phyloP scores from a whole-genome alignment of 2,888 invertebrate genomes.

The Ceriagrion tenellum region DNA sequence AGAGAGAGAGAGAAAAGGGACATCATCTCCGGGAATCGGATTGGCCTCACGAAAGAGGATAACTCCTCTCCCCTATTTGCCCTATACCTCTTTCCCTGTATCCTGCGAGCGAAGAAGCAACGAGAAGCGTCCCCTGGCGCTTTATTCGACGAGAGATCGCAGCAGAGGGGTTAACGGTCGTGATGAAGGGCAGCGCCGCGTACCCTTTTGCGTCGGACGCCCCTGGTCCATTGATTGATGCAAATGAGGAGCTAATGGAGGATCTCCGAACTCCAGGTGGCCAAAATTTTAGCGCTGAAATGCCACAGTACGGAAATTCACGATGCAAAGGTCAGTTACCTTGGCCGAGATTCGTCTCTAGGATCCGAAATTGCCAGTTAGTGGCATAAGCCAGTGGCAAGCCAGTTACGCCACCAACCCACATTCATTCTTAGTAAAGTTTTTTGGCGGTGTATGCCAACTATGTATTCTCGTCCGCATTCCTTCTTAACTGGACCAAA shows the following conservation, averaged over 20 bases:
- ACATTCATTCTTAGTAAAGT: too few relatives aligned
- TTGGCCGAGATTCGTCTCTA: too few relatives aligned
- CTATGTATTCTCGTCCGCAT: too few relatives aligned
- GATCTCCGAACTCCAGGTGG: too few relatives aligned
- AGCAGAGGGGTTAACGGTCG: background rate
- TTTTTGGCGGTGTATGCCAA: too few relatives aligned
- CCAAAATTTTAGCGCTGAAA: background rate
- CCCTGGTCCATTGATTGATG: background rate
- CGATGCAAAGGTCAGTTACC: too few relatives aligned
- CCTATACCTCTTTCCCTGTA: background rate
- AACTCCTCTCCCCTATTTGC: background rate
- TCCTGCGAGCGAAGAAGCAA: background rate
- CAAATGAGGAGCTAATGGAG: background rate
- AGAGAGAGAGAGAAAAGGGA: background rate
- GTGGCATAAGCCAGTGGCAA: too few relatives aligned
- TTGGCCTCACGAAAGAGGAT: background rate
- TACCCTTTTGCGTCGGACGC: background rate
- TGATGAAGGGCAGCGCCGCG: background rate
- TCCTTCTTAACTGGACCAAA: too few relatives aligned
- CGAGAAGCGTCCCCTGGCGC: background rate
- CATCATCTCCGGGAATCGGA: background rate
- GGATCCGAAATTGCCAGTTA: too few relatives aligned
- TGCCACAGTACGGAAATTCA: too few relatives aligned
- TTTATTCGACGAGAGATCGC: background rate
- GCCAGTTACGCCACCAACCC: too few relatives aligned